phyloP scores from a whole-genome alignment of 2,113 vertebrate species.

The Rhea americana region DNA sequence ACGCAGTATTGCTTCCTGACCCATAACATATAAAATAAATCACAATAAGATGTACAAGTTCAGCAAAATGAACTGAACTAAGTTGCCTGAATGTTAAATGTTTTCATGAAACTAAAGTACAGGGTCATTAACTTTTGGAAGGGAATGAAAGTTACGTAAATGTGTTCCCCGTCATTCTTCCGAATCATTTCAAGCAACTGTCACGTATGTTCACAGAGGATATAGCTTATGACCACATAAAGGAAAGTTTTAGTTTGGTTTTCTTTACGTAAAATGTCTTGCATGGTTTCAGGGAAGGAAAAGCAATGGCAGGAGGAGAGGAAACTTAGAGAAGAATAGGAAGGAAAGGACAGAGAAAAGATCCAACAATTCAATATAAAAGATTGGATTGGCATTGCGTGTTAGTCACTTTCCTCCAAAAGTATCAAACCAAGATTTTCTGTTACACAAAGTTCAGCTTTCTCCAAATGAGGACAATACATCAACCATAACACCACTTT shows the following conservation, averaged over 20 bases:
- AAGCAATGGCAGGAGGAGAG: neutral
- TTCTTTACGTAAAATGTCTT: neutral
- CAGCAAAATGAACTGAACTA: neutral
- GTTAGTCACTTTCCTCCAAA: neutral
- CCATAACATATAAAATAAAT: neutral
- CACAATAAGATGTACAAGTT: neutral
- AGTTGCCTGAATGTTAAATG: neutral
- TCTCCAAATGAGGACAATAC: neutral
- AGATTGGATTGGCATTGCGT: neutral
- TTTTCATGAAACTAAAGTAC: neutral
- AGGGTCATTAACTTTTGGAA: constrained; percentile 10
- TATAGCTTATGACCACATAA: neutral
- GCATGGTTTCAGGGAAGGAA: neutral
- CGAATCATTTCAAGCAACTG: neutral
- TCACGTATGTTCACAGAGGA: neutral
- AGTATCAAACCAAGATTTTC: neutral
- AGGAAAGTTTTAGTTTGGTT: neutral
- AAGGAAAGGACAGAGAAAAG: neutral
- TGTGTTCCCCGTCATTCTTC: neutral
- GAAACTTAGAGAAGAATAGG: neutral
- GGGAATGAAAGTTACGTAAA: neutral
- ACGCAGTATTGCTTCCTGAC: neutral
- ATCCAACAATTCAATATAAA: neutral
- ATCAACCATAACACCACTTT: neutral
- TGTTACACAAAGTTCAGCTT: neutral